Evolutionary conservation across 2,797 vertebrate species (phyloP).

Genomic region (Ceryle rudis): DNA sequence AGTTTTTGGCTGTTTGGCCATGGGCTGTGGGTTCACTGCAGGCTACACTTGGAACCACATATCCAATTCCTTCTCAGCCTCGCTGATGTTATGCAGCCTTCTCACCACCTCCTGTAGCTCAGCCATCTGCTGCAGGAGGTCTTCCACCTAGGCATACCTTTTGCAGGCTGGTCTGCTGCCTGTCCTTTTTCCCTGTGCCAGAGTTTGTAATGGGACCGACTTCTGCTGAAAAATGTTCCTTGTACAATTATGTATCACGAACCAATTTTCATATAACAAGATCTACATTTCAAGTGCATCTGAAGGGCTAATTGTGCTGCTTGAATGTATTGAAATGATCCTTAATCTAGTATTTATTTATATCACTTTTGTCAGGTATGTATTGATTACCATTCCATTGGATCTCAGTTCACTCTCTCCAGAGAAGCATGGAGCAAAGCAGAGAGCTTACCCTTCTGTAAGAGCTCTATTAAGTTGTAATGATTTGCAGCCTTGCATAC

Average conservation of each 20-base stretch:
- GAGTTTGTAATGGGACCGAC: neutral
- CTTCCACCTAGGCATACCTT: neutral
- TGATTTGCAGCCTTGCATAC: neutral
- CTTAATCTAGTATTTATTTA: conserved; percentile 33
- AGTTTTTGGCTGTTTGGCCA: neutral
- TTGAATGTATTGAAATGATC: conserved; percentile 41
- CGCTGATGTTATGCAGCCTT: neutral
- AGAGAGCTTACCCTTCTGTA: neutral
- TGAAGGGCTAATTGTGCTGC: neutral
- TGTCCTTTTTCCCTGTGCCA: neutral
- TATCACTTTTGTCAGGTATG: neutral
- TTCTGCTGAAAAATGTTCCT: neutral
- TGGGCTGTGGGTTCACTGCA: neutral
- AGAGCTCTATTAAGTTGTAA: conserved; percentile 12
- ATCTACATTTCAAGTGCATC: neutral
- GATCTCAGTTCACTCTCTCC: neutral
- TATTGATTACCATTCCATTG: conserved; percentile 46
- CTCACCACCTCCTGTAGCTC: neutral
- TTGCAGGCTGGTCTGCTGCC: neutral
- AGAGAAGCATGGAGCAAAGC: neutral
- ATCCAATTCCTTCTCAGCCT: neutral
- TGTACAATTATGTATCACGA: neutral
- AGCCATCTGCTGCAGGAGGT: neutral
- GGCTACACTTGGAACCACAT: neutral
- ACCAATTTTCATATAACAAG: neutral